phyloP scores from a whole-genome alignment of 2,888 invertebrate species.

The Scaptomyza cyrtandrae region DNA sequence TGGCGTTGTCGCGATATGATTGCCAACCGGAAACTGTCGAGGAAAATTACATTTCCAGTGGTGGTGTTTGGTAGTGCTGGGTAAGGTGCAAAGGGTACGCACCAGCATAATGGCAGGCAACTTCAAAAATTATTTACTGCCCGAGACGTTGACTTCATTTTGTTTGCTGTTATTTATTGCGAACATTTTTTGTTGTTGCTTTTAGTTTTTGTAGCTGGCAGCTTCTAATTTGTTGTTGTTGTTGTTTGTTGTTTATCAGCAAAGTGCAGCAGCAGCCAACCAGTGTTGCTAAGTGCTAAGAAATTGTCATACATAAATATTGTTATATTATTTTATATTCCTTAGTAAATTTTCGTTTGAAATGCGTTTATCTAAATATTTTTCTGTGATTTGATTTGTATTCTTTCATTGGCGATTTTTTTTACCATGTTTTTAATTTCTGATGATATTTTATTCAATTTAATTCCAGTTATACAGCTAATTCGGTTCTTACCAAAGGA shows the following conservation, averaged over 20 bases:
- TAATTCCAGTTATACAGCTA: too few species aligned
- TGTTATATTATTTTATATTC: not conserved
- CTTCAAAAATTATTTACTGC: conserved; percentile 76
- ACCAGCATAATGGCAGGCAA: conserved; percentile 37
- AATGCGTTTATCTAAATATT: not conserved
- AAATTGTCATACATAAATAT: conserved; percentile 4
- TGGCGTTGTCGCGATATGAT: conserved; percentile 79
- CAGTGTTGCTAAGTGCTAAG: conserved; percentile 17
- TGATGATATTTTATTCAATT: not conserved
- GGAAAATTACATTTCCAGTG: conserved; percentile 77
- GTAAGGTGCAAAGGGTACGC: conserved; percentile 31
- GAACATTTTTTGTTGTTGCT: conserved; percentile 40
- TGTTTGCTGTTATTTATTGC: conserved; percentile 67
- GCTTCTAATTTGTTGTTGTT: conserved; percentile 70
- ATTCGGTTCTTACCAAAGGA: not conserved
- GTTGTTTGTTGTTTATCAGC: conserved; percentile 64
- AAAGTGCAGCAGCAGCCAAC: conserved; percentile 44
- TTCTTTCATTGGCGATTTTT: too few species aligned
- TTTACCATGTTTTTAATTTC: not conserved
- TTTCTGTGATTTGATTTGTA: too few species aligned
- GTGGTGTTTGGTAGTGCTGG: conserved; percentile 23
- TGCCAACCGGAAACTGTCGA: conserved; percentile 78
- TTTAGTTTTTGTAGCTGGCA: conserved; percentile 30
- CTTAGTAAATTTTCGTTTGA: not conserved
- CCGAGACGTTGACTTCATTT: conserved; percentile 74